phyloP scores from a whole-genome alignment of 2,113 vertebrate genomes.

The Pseudois nayaur region DNA sequence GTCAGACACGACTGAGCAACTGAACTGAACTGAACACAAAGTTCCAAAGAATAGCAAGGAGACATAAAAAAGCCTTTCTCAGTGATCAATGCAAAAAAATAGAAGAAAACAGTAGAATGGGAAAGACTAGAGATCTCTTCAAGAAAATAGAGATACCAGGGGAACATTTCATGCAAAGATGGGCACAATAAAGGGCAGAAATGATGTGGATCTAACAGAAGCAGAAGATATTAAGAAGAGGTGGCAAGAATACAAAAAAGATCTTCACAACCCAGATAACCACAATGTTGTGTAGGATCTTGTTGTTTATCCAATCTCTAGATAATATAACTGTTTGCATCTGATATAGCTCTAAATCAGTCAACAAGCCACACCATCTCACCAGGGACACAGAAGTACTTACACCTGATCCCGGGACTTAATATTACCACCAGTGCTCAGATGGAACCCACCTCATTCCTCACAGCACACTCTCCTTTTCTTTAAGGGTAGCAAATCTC shows the following conservation, averaged over 20 bases:
- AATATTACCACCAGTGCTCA: too few relatives aligned
- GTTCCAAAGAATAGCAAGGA: background rate
- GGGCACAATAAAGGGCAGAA: background rate
- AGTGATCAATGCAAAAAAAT: background rate
- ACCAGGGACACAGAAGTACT: too few relatives aligned
- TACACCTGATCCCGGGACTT: too few relatives aligned
- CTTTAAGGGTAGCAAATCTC: background rate
- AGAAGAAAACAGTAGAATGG: background rate
- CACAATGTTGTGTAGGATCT: background rate
- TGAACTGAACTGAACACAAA: background rate
- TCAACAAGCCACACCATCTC: background rate
- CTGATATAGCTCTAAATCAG: background rate
- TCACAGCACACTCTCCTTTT: background rate
- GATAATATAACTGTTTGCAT: background rate
- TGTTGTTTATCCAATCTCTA: background rate
- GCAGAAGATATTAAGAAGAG: background rate
- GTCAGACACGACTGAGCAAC: too few relatives aligned
- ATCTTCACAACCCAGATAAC: background rate
- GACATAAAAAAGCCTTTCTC: background rate
- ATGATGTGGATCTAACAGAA: background rate
- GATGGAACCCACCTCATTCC: rapidly evolving
- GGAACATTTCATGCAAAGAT: background rate
- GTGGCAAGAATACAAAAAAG: background rate
- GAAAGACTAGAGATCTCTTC: background rate
- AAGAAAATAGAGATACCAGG: background rate